Evolutionary conservation across 2,797 vertebrate genomes (phyloP), one percentile per base, ranked within the genome.

Genomic region (Oreortyx pictus): DNA sequence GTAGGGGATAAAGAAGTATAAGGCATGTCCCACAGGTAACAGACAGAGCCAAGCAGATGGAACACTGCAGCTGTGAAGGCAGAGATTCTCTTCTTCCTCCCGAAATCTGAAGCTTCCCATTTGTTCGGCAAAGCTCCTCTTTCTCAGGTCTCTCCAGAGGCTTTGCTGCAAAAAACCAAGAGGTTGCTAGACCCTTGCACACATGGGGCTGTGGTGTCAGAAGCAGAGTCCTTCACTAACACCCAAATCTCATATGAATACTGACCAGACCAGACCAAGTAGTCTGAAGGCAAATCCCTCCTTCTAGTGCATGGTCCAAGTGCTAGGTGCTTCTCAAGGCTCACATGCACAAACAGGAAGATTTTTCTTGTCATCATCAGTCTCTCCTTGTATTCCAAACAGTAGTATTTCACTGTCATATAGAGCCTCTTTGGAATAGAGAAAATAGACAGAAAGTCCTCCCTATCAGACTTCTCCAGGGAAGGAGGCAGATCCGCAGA

Each of bases 261-360:
- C 14, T 29, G n/a, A n/a, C 18, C 37, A 64, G 43, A 25, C 19
- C 46, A 37, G 43, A 74, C 54, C 25, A 75, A 59, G 57, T 0
- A 50, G 22, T 8, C 37, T 22, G 49, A 81, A 64, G 10, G 17
- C 7, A 75, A 57, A 52, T 56, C 7, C 35, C 14, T 64, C 23
- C 5, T 54, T 78, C 66, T 78, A 37, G 19, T 71, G 31, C 10
- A 57, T 2, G 1, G 24, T n/a, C 24, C 61, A n/a, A 20, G 31
- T 9, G 22, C 19, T 61, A 64, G 18, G 18, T 60, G 14, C 8
- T 67, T 73, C 64, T 64, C 43, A 73, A 31, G 15, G 14, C 10
- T 70, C 0, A 0, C n/a, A 20, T 13, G 76, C 19, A 14, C 20
- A 7, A 59, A 47, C 1, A 61, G 7, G 9, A 49, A 83, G 24